These are phyloP conservation scores for Pitta sordida DNA, from an alignment of 2,113 vertebrate species.

Conservation along the genomic window DNA sequence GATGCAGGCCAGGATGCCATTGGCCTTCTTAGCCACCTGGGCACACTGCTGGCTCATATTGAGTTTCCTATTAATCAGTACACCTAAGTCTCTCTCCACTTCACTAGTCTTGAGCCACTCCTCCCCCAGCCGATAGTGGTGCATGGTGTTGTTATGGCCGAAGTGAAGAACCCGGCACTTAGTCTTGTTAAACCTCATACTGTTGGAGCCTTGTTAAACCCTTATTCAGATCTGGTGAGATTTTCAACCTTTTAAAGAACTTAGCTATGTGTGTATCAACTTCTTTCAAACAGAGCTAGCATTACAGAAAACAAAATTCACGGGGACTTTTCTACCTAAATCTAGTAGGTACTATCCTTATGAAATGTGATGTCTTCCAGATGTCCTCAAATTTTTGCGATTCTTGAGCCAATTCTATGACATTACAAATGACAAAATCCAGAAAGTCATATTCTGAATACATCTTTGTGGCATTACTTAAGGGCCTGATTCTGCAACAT, in stretches of 20 bases:
- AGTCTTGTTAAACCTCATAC: no score
- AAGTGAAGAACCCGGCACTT: no score
- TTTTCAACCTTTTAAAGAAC: constrained; percentile 12
- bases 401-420: constrained; percentile 10
- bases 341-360: constrained; percentile 5
- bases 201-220: background rate
- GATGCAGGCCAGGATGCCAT: no score
- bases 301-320: background rate
- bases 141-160: no score
- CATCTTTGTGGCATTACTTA: constrained; percentile 2
- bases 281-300: background rate
- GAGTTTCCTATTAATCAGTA: no score
- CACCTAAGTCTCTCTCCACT: no score
- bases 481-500: background rate
- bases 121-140: no score
- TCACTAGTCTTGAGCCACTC: no score
- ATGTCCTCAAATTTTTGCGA: background rate
- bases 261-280: background rate
- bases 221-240: background rate
- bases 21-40: no score
- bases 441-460: constrained; percentile 18
- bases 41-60: no score
- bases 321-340: background rate
- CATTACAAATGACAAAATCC: constrained; percentile 10
- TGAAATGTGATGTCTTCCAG: constrained; percentile 28